Percentiles rank a stretch among this genome's conserved stretches.
Evolutionary conservation across 2,113 vertebrate genomes (phyloP).

Genomic region (Peromyscus californicus): DNA sequence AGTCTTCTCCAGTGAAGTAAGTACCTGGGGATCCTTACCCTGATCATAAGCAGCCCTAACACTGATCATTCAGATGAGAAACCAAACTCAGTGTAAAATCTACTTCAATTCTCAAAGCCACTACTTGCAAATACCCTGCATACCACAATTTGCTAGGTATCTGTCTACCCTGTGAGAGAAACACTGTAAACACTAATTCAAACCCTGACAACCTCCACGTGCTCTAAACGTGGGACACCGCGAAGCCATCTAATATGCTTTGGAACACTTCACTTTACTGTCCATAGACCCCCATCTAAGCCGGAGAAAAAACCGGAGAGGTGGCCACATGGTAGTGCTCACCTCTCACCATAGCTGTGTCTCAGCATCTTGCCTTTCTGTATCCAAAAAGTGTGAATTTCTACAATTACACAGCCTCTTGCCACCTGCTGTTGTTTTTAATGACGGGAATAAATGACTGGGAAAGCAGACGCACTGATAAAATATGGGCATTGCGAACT

Average conservation of each 20-base stretch:
- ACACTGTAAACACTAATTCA: neutral
- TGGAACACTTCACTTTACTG: neutral
- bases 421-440: neutral
- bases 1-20: neutral
- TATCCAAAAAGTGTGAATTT: neutral
- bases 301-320: neutral
- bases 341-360: neutral
- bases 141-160: neutral
- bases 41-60: neutral
- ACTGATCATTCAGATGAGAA: neutral
- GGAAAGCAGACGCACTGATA: neutral
- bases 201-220: neutral
- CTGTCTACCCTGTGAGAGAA: neutral
- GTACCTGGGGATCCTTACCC: neutral
- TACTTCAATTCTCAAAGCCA: neutral
- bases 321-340: neutral
- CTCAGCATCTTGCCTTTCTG: neutral
- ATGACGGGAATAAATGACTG: neutral
- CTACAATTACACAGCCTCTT: neutral
- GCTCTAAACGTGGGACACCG: neutral
- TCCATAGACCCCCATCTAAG: neutral
- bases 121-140: neutral
- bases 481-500: neutral
- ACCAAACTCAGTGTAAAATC: neutral
- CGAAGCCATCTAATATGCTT: neutral